Conservation (phyloP, 2,113 vertebrate species). For the Syrrhaptes paradoxus region DNA sequence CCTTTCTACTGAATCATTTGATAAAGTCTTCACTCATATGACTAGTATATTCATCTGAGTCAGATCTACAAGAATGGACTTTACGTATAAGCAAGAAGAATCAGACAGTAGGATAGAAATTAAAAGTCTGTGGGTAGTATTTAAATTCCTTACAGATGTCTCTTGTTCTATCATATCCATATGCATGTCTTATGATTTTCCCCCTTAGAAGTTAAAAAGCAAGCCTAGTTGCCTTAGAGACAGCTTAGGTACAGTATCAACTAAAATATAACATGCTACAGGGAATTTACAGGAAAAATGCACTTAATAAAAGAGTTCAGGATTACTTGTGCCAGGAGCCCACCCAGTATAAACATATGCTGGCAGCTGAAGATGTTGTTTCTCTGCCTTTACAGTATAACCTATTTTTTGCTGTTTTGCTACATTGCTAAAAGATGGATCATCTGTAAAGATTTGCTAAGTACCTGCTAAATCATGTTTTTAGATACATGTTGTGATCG, state of each 20-base stretch:
- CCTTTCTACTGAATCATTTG: neutral
- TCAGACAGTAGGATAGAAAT: neutral
- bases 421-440: neutral
- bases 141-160: neutral
- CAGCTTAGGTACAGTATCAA: neutral
- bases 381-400: neutral
- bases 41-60: neutral
- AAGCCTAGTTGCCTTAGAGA: conserved; percentile 26
- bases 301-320: conserved; percentile 12
- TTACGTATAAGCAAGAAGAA: neutral
- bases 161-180: neutral
- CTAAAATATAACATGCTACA: neutral
- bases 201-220: conserved; percentile 2
- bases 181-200: neutral
- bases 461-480: neutral
- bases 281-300: conserved; percentile 51
- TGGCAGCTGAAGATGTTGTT: conserved; percentile 14
- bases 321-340: conserved; percentile 2
- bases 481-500: neutral
- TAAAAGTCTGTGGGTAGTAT: neutral
- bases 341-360: conserved; percentile 34
- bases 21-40: neutral
- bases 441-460: neutral
- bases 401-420: neutral
- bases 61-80: neutral